Evolutionary conservation across 2,888 invertebrate species (phyloP), one percentile per base, ranked within the genome.

Genomic region (Lobophora halterata): DNA sequence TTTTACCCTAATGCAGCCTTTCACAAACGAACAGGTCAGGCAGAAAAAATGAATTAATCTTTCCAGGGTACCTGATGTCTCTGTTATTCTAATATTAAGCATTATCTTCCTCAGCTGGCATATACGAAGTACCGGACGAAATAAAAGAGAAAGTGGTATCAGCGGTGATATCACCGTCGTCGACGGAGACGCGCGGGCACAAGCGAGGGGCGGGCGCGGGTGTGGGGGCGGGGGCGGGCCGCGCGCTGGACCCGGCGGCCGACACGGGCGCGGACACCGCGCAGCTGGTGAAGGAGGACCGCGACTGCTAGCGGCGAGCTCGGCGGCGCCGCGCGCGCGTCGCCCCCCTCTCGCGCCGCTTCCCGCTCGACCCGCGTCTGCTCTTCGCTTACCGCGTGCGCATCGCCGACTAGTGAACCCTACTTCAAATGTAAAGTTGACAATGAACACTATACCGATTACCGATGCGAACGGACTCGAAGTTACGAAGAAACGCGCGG

Each of bases 181-280:
- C 95, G 55, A 94, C 93, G 61, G 90, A 94, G 59, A 94, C 95
- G 57, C 94, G 95, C 67, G 91, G 92, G 65, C 91, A 92, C 36
- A 91, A 93, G 14, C 38, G 93, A 12, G 65, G 54, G 12, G 51
- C 41, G 43, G 30, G 33, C 2, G 26, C 17, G 36, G 26, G 12
- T 6, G 57, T 51, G 23, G 59, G 52, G n/a, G 58, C 91, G 92
- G 71, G 55, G 89, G 93, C 69, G 92, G 93, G 90, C 92, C 76
- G 94, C 91, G 74, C 91, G 92, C 89, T 97, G 44, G 95, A 96
- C 83, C 97, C 97, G 2, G 91, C 92, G 32, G 91, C 92, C 40
- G 97, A 97, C 79, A 95, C 95, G 37, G 96, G 96, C 74, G 95
- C 94, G 78, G 97, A 97, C 85, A 97, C 97, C 26, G 95, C 95